Conservation (phyloP, 2,888 invertebrate genomes). For the Synanthedon myopaeformis region DNA sequence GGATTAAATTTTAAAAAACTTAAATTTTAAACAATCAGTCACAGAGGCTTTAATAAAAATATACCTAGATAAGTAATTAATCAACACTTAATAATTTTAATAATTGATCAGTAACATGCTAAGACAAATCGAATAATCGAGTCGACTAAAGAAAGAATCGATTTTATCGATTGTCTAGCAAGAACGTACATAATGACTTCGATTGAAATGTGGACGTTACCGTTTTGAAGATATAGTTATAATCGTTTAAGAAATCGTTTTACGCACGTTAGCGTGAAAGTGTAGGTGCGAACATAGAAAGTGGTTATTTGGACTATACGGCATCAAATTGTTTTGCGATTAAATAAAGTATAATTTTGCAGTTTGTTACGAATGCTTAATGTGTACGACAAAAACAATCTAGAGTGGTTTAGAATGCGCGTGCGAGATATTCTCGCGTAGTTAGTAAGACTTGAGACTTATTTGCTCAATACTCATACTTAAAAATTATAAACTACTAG, state of each 20-base stretch:
- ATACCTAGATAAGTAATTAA: no score
- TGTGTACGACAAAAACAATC: background rate
- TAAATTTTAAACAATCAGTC: no score
- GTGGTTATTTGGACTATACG: constrained; percentile 26
- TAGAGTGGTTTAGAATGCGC: background rate
- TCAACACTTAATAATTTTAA: no score
- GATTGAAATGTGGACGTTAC: constrained; percentile 31
- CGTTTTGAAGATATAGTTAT: constrained; percentile 32
- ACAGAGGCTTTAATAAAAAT: no score
- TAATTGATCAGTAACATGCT: no score
- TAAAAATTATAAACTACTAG: no score
- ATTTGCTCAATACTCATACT: no score
- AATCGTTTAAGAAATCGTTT: constrained; percentile 56
- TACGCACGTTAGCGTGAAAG: constrained; percentile 59
- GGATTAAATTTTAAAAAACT: no score
- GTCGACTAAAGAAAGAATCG: background rate
- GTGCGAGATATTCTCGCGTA: no score
- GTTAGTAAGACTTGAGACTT: no score
- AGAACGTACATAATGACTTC: background rate
- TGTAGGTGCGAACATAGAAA: constrained; percentile 44
- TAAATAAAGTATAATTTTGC: background rate
- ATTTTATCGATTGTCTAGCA: background rate
- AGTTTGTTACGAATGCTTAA: background rate
- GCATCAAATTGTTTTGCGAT: constrained; percentile 5
- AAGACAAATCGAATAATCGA: background rate